phyloP scores from a whole-genome alignment of 2,113 vertebrate genomes.

The Rynchops niger region DNA sequence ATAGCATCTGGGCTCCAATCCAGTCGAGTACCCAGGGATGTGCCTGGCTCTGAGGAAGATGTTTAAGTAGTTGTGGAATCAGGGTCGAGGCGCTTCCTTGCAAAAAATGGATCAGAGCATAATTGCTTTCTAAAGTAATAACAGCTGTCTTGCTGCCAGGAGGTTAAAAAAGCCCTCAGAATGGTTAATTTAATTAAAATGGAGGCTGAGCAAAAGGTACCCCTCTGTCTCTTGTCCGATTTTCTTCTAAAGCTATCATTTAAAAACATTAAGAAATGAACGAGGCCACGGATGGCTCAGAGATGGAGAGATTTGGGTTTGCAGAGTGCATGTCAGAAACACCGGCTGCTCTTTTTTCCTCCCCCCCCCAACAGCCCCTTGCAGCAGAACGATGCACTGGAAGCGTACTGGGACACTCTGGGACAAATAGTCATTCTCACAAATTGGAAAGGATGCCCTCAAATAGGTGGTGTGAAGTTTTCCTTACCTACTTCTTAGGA shows the following conservation, averaged over 20 bases:
- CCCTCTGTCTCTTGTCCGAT: neutral
- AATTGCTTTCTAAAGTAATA: conserved; percentile 8
- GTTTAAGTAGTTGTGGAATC: neutral
- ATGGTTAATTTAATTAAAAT: neutral
- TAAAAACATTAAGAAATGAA: neutral
- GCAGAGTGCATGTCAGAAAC: neutral
- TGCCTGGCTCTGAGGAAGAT: neutral
- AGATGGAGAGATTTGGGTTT: neutral
- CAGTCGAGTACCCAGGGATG: neutral
- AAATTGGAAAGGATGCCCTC: neutral
- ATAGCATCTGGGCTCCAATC: neutral
- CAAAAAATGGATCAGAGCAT: neutral
- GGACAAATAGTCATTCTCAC: neutral
- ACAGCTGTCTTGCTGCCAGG: neutral
- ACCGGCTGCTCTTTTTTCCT: neutral
- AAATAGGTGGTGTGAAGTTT: neutral
- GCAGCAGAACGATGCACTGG: neutral
- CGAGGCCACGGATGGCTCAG: neutral
- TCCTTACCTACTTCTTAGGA: neutral
- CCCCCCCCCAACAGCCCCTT: no score
- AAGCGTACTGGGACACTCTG: neutral
- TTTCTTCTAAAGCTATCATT: neutral
- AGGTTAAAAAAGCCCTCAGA: neutral
- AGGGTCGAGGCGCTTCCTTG: neutral
- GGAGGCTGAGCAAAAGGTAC: neutral